Percentiles rank a stretch among this genome's conserved stretches.
phyloP scores from a whole-genome alignment of 2,888 invertebrate genomes.

The Periphyllus acericola region DNA sequence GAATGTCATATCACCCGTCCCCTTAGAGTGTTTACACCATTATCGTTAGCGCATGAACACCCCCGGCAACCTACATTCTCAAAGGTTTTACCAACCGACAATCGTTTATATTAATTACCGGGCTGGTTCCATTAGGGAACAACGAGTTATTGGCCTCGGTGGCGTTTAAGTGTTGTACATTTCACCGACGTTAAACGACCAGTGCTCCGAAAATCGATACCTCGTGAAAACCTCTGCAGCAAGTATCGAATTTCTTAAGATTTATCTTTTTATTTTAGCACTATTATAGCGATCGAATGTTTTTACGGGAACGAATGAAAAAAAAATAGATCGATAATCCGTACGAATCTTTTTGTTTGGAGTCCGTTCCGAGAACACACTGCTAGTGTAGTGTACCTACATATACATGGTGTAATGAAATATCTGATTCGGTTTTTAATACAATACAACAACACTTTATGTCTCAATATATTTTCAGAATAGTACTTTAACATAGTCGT shows the following conservation, averaged over 20 bases:
- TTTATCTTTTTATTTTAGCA: background rate
- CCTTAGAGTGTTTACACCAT: constrained; percentile 42
- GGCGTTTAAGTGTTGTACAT: constrained; percentile 20
- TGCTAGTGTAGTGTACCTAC: background rate
- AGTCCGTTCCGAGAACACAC: background rate
- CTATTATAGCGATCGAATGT: background rate
- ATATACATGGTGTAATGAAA: no score
- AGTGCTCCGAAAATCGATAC: background rate
- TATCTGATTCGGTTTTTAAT: no score
- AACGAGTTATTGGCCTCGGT: constrained; percentile 20
- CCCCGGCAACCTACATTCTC: background rate
- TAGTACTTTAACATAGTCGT: no score
- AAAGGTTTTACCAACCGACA: constrained; percentile 33
- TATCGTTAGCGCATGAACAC: constrained; percentile 49
- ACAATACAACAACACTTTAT: no score
- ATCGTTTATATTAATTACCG: constrained; percentile 60
- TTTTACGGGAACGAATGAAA: background rate
- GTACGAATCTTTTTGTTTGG: background rate
- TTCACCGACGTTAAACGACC: background rate
- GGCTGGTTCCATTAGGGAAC: constrained; percentile 36
- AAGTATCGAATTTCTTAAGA: background rate
- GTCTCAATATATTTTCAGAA: no score
- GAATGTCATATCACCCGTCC: constrained; percentile 14
- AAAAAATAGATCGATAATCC: background rate
- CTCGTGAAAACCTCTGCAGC: background rate